Evolutionary conservation across 2,888 invertebrate species (phyloP).

Genomic region (Exephanes ischioxanthus): DNA sequence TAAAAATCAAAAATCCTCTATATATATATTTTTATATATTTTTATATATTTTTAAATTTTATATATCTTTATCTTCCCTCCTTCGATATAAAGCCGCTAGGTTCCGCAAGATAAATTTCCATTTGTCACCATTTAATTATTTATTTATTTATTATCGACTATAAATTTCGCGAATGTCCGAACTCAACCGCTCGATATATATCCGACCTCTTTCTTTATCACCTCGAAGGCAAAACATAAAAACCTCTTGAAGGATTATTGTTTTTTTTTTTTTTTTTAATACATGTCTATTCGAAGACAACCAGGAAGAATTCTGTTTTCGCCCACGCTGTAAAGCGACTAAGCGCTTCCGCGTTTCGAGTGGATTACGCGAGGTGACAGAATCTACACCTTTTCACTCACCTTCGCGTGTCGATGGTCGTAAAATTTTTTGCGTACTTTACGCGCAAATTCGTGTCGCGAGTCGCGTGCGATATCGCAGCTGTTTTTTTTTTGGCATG

Average conservation of each 20-base stretch:
- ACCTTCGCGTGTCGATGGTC: background rate
- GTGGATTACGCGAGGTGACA: conserved; percentile 16
- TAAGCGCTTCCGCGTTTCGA: conserved; percentile 50
- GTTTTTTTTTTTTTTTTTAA: background rate
- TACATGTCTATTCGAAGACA: background rate
- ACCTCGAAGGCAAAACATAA: conserved; percentile 4
- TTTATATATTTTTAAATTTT: background rate
- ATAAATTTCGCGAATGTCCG: too few species aligned
- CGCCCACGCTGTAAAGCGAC: conserved; percentile 50
- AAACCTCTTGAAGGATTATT: conserved; percentile 15
- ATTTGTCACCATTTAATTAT: background rate
- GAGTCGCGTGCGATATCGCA: background rate
- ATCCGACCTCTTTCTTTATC: conserved; percentile 20
- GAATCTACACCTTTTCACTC: background rate
- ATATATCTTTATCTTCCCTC: background rate
- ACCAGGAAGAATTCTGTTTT: conserved; percentile 56
- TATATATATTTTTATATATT: background rate
- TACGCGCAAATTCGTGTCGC: background rate
- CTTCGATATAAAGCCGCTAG: background rate
- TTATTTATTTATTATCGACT: too few species aligned
- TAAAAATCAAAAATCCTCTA: conserved; percentile 18
- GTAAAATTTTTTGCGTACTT: background rate
- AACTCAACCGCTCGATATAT: background rate
- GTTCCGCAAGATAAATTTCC: background rate
- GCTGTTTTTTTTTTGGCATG: background rate